phyloP scores from a whole-genome alignment of 35 echinoderm and acorn worm species.

The Nesometra sesokonis region DNA sequence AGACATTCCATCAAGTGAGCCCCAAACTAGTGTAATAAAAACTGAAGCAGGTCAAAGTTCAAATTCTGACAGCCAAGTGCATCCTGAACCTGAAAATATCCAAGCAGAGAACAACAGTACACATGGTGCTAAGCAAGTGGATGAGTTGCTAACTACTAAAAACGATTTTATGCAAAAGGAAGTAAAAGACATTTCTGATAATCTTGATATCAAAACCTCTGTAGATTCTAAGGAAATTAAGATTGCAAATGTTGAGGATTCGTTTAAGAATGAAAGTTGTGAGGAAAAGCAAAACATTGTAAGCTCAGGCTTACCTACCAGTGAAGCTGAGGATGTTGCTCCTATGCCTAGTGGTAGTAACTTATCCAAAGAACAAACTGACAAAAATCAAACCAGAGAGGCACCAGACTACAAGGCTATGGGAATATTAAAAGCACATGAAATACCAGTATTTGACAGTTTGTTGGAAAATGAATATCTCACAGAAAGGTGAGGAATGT shows the following conservation, averaged over 20 bases:
- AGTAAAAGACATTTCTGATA: not conserved
- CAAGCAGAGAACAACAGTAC: not conserved
- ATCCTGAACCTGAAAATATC: not conserved
- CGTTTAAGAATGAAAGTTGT: not conserved
- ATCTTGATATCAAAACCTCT: not conserved
- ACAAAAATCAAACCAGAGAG: not conserved
- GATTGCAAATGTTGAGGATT: not conserved
- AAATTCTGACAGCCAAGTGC: not conserved
- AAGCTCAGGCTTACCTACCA: not conserved
- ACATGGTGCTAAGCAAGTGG: not conserved
- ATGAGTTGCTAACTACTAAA: not conserved
- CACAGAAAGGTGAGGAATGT: conserved; percentile 69
- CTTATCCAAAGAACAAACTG: not conserved
- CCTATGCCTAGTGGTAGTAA: not conserved
- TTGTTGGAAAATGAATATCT: conserved; percentile 70
- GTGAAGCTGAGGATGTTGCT: not conserved
- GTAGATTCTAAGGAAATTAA: not conserved
- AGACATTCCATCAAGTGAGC: not conserved
- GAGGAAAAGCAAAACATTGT: not conserved
- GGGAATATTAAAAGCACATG: conserved; percentile 56
- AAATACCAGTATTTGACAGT: conserved; percentile 49
- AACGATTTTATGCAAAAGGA: not conserved
- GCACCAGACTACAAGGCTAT: conserved; percentile 19
- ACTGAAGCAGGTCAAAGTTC: not conserved
- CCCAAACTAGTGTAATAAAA: not conserved